Evolutionary conservation across 2,888 invertebrate genomes (phyloP).

Genomic region (Ctenicera cuprea): DNA sequence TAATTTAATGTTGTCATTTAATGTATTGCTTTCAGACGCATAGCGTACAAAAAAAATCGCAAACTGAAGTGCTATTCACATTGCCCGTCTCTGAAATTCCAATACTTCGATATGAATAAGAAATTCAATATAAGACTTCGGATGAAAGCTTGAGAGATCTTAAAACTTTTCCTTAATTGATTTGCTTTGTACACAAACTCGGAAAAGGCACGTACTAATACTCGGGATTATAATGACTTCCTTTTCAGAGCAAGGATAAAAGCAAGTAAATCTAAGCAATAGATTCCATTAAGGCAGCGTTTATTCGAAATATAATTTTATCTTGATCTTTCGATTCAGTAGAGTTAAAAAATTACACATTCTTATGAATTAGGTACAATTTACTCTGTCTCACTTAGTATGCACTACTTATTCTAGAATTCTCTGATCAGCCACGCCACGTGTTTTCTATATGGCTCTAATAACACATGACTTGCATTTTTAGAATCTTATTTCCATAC

Average conservation of each 20-base stretch:
- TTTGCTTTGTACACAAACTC: slow-evolving; percentile 47
- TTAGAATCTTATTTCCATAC: background rate
- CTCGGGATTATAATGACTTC: slow-evolving; percentile 46
- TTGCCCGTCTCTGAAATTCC: slow-evolving; percentile 29
- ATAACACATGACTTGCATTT: slow-evolving; percentile 7
- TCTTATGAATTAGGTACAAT: background rate
- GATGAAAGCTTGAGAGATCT: slow-evolving; percentile 42
- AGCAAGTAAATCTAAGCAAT: slow-evolving; percentile 26
- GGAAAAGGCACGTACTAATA: slow-evolving; percentile 46
- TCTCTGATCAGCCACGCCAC: background rate
- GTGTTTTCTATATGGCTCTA: background rate
- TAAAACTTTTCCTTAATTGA: slow-evolving; percentile 49
- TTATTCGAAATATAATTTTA: slow-evolving; percentile 23
- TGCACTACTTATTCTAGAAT: slow-evolving; percentile 3
- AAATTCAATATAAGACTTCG: slow-evolving; percentile 41
- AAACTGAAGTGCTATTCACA: slow-evolving; percentile 24
- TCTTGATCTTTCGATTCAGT: background rate
- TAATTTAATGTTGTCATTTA: slow-evolving; percentile 19
- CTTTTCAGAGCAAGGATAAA: slow-evolving; percentile 34
- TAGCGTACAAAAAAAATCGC: slow-evolving; percentile 12
- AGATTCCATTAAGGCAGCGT: slow-evolving; percentile 5
- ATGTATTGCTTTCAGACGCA: background rate
- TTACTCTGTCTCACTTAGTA: background rate
- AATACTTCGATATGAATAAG: slow-evolving; percentile 36
- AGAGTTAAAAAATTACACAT: background rate